Base-by-base conservation (phyloP, 2,888 invertebrate species). In the Papilio gigon region DNA sequence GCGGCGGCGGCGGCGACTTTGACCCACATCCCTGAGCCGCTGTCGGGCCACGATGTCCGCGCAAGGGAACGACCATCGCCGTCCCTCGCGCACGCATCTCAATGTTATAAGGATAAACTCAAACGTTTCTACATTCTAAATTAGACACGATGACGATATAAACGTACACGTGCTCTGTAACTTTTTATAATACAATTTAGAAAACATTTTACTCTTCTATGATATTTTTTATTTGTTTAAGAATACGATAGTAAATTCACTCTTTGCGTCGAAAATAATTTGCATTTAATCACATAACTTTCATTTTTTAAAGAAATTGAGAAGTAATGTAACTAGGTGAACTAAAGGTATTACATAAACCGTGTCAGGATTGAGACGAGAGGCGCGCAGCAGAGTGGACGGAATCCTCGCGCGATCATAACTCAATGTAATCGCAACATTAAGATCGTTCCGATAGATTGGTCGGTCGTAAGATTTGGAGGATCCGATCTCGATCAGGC, bases 401-500 rank as follows among this genome's bases (percentile, higher is more conserved):
- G 37, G 37, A 40, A 66, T 66, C 60, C 35, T 35, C 59, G 25
- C 12, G 53, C n/a, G n/a, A 30, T 17, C 37, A 33, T 35, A 59
- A 67, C 37, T 61, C 50, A 68, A 67, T 60, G 60, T 69, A 74
- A 73, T 74, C 71, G 68, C 47, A 70, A 65, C 71, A 62, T 71
- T 72, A 66, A 71, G 70, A 76, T 69, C 68, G 68, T 75, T 73
- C 71, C 68, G 75, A 76, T 77, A 76, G 74, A 76, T 37, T 74
- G 73, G 74, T 70, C 33, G 70, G 63, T 68, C 70, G 74, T 75
- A 37, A 59, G 80, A 84, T 86, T 87, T 84, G 80, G 81, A 80
- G 78, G 81, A 78, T 77, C 78, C 80, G 79, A 83, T 86, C 82
- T 84, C 81, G 78, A 84, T 84, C 81, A 84, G 84, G 82, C 77